phyloP scores from a whole-genome alignment of 2,113 vertebrate species.

The Anhinga rufa region DNA sequence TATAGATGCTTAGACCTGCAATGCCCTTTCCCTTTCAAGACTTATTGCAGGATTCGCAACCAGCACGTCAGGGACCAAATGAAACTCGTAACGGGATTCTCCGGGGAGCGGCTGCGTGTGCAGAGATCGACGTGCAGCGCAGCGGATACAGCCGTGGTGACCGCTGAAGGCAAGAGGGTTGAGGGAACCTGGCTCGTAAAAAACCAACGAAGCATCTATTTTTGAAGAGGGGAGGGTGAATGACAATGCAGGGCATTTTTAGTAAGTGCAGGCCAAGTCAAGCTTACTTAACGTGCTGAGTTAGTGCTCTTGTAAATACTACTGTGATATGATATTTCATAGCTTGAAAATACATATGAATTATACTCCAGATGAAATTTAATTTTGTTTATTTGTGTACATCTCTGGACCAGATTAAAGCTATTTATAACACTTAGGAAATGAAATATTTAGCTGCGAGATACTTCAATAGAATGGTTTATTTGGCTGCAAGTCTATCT shows the following conservation, averaged over 20 bases:
- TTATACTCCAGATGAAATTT: background rate
- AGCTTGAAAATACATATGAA: background rate
- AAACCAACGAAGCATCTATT: background rate
- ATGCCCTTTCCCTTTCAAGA: background rate
- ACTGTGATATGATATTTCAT: background rate
- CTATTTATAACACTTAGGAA: constrained; percentile 12
- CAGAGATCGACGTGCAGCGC: fast-evolving
- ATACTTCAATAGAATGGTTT: constrained; percentile 20
- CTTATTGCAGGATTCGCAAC: background rate
- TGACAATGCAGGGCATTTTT: fast-evolving
- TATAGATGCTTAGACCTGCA: background rate
- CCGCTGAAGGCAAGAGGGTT: background rate
- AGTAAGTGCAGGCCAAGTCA: background rate
- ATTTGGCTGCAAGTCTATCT: constrained; percentile 36
- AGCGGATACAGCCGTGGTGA: fast-evolving
- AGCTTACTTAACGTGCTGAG: background rate
- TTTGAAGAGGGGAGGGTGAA: background rate
- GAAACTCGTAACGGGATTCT: background rate
- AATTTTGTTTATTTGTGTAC: background rate
- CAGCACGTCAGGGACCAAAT: background rate
- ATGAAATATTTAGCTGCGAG: constrained; percentile 52
- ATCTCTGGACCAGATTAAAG: background rate
- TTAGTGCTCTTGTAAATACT: background rate
- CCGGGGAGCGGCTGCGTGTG: fast-evolving
- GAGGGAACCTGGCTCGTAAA: background rate